Conservation (phyloP, 2,797 vertebrate species). For the Hippoglossus hippoglossus region DNA sequence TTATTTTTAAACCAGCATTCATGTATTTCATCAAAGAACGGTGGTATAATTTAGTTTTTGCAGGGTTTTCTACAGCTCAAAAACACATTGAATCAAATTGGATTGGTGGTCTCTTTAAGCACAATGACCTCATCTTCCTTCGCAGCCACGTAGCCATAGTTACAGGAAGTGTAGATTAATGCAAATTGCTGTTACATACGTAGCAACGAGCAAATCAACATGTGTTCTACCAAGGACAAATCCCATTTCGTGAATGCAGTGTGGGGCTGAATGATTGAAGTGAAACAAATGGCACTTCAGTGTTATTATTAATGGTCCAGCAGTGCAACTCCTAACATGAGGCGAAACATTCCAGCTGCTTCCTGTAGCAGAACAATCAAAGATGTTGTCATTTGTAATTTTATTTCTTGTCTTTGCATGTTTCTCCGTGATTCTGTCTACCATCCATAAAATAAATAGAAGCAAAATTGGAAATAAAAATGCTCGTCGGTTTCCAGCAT, state of each 20-base stretch:
- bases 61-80: too few species aligned
- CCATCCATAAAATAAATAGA: neutral
- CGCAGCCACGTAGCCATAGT: too few species aligned
- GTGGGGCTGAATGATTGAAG: neutral
- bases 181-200: neutral
- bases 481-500: neutral
- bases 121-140: neutral
- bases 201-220: neutral
- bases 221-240: neutral
- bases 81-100: too few species aligned
- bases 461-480: neutral
- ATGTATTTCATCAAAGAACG: too few species aligned
- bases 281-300: neutral
- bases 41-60: too few species aligned
- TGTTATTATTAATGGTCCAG: too few species aligned
- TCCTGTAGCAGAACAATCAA: neutral
- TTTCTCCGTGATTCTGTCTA: neutral
- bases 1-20: too few species aligned
- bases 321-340: neutral
- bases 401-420: neutral
- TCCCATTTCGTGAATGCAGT: neutral
- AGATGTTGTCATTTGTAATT: neutral
- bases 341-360: neutral
- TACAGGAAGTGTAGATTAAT: too few species aligned
- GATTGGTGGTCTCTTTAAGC: neutral